phyloP scores from a whole-genome alignment of 2,113 vertebrate genomes.

The Tenrec ecaudatus region DNA sequence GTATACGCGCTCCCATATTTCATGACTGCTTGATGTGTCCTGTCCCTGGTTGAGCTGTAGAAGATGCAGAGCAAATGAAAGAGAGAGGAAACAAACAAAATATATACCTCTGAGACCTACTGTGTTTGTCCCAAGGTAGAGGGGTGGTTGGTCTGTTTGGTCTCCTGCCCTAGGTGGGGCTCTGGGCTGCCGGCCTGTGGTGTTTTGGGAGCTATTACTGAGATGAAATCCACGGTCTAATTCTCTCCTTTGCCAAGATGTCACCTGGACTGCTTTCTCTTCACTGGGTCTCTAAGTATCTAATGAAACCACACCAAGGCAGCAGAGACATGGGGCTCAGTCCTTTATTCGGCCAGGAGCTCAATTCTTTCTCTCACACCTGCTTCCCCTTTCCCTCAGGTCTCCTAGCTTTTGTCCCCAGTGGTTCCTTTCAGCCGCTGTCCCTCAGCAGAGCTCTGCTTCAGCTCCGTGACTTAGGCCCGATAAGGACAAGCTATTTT shows the following conservation, averaged over 20 bases:
- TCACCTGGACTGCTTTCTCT: background rate
- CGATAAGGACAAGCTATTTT: conserved; percentile 59
- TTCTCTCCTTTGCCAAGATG: background rate
- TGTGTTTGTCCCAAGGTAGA: background rate
- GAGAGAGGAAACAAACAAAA: background rate
- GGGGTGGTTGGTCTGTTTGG: background rate
- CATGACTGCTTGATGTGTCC: background rate
- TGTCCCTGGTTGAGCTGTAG: background rate
- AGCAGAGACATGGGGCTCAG: background rate
- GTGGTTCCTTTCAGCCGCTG: background rate
- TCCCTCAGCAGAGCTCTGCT: background rate
- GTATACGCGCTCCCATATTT: background rate
- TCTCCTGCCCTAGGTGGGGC: background rate
- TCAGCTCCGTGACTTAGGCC: background rate
- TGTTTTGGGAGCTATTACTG: background rate
- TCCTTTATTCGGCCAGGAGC: background rate
- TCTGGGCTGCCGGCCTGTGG: background rate
- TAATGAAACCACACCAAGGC: background rate
- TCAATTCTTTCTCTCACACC: background rate
- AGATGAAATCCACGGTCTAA: background rate
- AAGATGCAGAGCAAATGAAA: background rate
- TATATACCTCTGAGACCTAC: no score
- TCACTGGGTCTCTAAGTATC: background rate
- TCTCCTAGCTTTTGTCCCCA: background rate
- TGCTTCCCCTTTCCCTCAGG: fast-evolving